These are phyloP conservation scores for Rallus crepitans DNA, from an alignment of 2,797 vertebrate species.

Conservation along the genomic window DNA sequence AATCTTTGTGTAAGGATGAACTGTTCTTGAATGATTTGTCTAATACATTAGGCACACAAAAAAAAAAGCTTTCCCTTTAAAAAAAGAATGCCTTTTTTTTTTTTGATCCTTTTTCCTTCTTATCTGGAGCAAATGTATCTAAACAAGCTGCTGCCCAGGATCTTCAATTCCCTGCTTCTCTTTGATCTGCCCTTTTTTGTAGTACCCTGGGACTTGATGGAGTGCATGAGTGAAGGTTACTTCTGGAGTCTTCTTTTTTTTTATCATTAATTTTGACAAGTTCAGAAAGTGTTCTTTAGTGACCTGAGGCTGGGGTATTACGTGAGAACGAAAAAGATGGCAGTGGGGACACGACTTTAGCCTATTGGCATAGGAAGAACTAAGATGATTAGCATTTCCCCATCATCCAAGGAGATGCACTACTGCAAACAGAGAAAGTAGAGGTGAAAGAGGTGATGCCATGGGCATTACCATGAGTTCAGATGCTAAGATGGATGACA, in stretches of 20 bases:
- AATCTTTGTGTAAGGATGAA: constrained; percentile 35
- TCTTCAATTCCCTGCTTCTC: not conserved
- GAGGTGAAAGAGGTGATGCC: not conserved
- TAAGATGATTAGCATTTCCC: not conserved
- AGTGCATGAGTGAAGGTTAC: not conserved
- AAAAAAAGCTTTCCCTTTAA: not conserved
- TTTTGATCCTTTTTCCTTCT: not conserved
- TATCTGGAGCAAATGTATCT: constrained; percentile 26
- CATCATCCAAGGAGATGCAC: not conserved
- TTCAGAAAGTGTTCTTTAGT: not conserved
- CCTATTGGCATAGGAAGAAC: not conserved
- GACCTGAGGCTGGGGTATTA: not conserved
- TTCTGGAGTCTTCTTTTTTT: not conserved
- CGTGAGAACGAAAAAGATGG: not conserved
- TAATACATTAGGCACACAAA: not conserved
- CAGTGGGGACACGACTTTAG: not conserved
- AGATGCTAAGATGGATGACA: not conserved
- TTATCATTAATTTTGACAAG: not conserved
- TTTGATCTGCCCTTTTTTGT: not conserved
- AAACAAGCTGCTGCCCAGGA: not conserved
- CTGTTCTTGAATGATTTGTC: constrained; percentile 43
- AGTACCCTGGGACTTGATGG: not conserved
- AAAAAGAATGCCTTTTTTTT: not conserved
- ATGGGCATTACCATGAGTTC: not conserved
- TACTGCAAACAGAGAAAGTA: not conserved